These are phyloP conservation scores for Drosophila sturtevanti DNA, from an alignment of 1,140 invertebrate genomes.

Conservation along the genomic window DNA sequence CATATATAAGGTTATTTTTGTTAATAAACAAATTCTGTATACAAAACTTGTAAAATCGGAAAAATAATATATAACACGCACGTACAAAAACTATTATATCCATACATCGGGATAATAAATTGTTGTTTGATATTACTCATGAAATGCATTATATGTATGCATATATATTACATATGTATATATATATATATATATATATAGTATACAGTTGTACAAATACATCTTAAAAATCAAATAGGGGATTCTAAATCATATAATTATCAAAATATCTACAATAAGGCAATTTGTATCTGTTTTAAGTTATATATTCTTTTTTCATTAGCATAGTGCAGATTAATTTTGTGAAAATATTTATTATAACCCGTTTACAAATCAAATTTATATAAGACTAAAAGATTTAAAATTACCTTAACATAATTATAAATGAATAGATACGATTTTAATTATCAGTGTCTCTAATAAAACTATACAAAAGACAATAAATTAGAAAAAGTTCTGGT, in stretches of 20 bases:
- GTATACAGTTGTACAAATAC: slow-evolving; percentile 14
- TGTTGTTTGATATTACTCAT: slow-evolving; percentile 8
- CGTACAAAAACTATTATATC: slow-evolving; percentile 3
- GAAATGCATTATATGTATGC: slow-evolving; percentile 2
- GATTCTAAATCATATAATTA: slow-evolving; percentile 17
- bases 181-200: not conserved
- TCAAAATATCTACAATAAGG: slow-evolving; percentile 16
- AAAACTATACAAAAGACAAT: not conserved
- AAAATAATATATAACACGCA: slow-evolving; percentile 11
- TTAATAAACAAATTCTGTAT: slow-evolving; percentile 10
- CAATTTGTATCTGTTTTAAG: slow-evolving; percentile 1
- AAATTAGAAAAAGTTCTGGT: slow-evolving; percentile 17
- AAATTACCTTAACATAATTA: not conserved
- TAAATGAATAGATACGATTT: not conserved
- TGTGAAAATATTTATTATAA: not conserved
- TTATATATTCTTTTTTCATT: not conserved
- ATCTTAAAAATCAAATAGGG: slow-evolving; percentile 4
- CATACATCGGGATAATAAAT: not conserved
- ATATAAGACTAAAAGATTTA: not conserved
- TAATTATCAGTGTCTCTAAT: not conserved
- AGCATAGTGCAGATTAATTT: not conserved
- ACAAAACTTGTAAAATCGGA: slow-evolving; percentile 12
- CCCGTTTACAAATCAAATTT: not conserved
- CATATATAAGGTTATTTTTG: slow-evolving; percentile 2
- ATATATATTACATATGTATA: not conserved